Evolutionary conservation across 2,113 vertebrate species (phyloP).

Genomic region (Porphyrio hochstetteri): DNA sequence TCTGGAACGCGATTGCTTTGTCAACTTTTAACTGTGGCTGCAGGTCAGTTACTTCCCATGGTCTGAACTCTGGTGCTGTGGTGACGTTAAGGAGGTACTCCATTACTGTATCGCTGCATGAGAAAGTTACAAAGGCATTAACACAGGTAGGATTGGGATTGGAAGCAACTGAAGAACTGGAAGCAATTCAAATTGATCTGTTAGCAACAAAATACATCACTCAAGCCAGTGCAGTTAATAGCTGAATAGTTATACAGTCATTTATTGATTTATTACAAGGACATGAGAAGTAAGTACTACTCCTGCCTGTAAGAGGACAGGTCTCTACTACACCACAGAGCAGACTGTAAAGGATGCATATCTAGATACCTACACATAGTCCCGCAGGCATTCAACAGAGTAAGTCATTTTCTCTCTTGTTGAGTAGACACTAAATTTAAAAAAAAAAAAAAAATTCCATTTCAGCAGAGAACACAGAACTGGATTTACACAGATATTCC

Average conservation of each 20-base stretch:
- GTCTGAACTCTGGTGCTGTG: conserved; percentile 91
- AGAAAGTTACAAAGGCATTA: neutral
- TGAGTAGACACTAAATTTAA: conserved; percentile 85
- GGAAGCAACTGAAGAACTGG: too few species aligned
- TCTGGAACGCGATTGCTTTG: conserved; percentile 84
- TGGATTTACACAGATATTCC: neutral
- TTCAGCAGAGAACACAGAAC: neutral
- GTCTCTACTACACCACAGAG: neutral
- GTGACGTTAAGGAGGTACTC: conserved; percentile 98
- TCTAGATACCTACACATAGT: conserved; percentile 85
- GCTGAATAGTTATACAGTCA: neutral
- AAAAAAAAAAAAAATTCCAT: conserved; percentile 22
- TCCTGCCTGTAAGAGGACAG: neutral
- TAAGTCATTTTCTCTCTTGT: conserved; percentile 90
- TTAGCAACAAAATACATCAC: neutral
- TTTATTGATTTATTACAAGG: neutral
- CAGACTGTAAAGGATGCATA: neutral
- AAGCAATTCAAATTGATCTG: neutral
- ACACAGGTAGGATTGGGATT: neutral
- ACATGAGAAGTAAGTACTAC: neutral
- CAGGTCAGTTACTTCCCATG: conserved; percentile 90
- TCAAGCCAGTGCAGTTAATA: neutral
- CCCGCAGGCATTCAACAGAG: conserved; percentile 87
- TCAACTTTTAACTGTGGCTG: conserved; percentile 81
- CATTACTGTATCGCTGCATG: conserved; percentile 91